Percentiles rank a stretch among this genome's conserved stretches.
Evolutionary conservation across 2,797 vertebrate genomes (phyloP).

Genomic region (Pseudomugil gertrudae): DNA sequence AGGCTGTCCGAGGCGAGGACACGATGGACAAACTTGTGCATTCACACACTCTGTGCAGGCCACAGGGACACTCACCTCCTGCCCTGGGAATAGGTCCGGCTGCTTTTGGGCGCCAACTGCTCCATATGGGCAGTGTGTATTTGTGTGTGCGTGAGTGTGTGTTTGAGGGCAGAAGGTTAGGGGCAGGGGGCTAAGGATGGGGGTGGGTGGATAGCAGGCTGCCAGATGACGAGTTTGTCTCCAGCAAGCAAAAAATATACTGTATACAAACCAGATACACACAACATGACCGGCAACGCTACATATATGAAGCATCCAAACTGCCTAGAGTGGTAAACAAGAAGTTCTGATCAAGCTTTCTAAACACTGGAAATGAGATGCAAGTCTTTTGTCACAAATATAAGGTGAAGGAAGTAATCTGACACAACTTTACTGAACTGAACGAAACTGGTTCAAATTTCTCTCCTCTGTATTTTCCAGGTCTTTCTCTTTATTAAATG

Average conservation of each 20-base stretch:
- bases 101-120: slow-evolving; percentile 85
- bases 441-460: no score
- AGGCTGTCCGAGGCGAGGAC: slow-evolving; percentile 70
- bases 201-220: slow-evolving; percentile 65
- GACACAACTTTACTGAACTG: no score
- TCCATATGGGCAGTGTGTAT: slow-evolving; percentile 83
- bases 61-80: slow-evolving; percentile 83
- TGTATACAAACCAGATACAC: no score
- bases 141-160: slow-evolving; percentile 62
- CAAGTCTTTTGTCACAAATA: no score
- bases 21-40: slow-evolving; percentile 54
- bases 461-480: no score
- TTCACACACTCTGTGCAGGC: slow-evolving; percentile 52
- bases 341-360: no score
- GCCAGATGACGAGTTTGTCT: slow-evolving; percentile 67
- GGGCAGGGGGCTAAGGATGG: slow-evolving; percentile 74
- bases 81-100: slow-evolving; percentile 85
- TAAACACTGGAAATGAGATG: no score
- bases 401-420: no score
- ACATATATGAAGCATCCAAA: no score
- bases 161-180: slow-evolving; percentile 77
- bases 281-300: no score
- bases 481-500: no score
- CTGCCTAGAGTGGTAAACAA: no score
- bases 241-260: slow-evolving; percentile 31